phyloP scores from a whole-genome alignment of 2,888 invertebrate genomes.

The Oegoconia quadripuncta region DNA sequence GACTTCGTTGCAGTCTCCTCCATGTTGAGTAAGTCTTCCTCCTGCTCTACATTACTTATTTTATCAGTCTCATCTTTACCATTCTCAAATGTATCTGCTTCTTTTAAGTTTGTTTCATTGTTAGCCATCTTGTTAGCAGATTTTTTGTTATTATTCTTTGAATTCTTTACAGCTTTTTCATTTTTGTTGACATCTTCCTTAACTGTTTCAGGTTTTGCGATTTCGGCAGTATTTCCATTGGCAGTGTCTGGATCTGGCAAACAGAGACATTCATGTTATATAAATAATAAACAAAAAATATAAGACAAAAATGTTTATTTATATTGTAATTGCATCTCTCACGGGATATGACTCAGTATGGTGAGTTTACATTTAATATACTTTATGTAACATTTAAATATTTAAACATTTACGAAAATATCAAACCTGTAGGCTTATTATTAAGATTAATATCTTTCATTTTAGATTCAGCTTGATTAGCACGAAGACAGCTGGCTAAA shows the following conservation, averaged over 20 bases:
- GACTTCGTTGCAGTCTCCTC: slow-evolving; percentile 29
- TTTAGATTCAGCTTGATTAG: slow-evolving; percentile 55
- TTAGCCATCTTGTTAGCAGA: slow-evolving; percentile 49
- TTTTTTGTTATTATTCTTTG: slow-evolving; percentile 58
- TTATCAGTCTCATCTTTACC: slow-evolving; percentile 75
- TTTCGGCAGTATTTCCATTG: slow-evolving; percentile 60
- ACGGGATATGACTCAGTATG: too few relatives aligned
- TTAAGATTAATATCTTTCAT: slow-evolving; percentile 74
- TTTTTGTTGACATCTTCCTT: slow-evolving; percentile 68
- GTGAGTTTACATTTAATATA: too few relatives aligned
- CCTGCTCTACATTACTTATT: slow-evolving; percentile 55
- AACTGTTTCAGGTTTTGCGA: slow-evolving; percentile 48
- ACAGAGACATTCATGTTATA: slow-evolving; percentile 5
- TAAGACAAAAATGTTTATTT: too few relatives aligned
- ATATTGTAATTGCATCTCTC: too few relatives aligned
- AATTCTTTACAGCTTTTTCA: slow-evolving; percentile 60
- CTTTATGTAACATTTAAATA: slow-evolving; percentile 2
- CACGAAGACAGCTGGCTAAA: slow-evolving; percentile 57
- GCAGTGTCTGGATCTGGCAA: slow-evolving; percentile 59
- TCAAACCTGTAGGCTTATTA: slow-evolving; percentile 60
- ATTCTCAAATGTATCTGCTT: slow-evolving; percentile 61
- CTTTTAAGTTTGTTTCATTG: slow-evolving; percentile 44
- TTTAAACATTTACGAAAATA: slow-evolving; percentile 4
- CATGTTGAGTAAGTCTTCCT: slow-evolving; percentile 26
- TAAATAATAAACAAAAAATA: slow-evolving; percentile 1